Evolutionary conservation across 2,888 invertebrate species (phyloP).

Genomic region (Brachyptera putata): DNA sequence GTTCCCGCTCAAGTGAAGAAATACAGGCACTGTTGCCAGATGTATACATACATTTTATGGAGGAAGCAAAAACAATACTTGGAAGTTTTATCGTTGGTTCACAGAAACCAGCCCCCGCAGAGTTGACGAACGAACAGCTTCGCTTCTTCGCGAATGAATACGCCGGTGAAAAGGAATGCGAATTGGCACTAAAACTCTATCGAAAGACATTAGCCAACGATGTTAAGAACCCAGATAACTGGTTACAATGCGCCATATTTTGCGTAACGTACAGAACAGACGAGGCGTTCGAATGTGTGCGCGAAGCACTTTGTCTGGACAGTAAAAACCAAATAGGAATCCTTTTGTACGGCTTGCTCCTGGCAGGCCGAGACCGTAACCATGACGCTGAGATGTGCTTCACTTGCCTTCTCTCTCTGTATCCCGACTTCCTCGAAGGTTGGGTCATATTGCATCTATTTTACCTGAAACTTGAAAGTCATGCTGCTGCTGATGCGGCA

Average conservation of each 20-base stretch:
- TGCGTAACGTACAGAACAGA: background rate
- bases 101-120: no score
- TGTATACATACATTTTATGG: background rate
- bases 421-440: background rate
- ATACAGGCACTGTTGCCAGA: background rate
- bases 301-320: background rate
- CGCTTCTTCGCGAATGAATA: background rate
- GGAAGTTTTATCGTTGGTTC: background rate
- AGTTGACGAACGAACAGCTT: background rate
- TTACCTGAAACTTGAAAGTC: background rate
- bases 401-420: background rate
- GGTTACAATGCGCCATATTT: background rate
- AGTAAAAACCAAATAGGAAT: background rate
- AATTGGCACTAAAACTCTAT: background rate
- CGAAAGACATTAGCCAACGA: background rate
- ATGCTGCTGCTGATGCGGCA: background rate
- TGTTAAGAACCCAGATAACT: background rate
- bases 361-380: background rate
- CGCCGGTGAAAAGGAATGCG: background rate
- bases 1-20: background rate
- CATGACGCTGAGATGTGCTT: background rate
- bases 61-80: background rate
- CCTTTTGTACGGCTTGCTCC: background rate
- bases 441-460: background rate
- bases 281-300: background rate